Base-by-base conservation (phyloP, 2,888 invertebrate genomes). In the Eueremaeus valkanovi region DNA sequence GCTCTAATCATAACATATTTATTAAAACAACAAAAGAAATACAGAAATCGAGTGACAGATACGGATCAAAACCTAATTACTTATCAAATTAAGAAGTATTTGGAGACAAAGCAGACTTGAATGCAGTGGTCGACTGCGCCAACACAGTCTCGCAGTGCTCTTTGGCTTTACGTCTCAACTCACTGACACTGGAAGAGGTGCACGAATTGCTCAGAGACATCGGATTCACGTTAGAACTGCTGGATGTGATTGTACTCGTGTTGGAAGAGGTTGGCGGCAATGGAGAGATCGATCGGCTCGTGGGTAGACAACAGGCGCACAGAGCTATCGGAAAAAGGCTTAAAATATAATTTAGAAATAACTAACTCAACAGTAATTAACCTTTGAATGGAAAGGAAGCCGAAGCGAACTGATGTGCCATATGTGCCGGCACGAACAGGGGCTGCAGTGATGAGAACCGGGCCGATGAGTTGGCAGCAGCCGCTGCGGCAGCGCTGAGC, bases 61-160 rank as follows among this genome's bases (percentile, higher is more conserved):
- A 61, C 27, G 5, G 31, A 63, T 36, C 36, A n/a, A 66, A 66
- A 61, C 1, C 66, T 61, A 61, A 31, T 18, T 63, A 63, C 33
- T 66, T 3, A 66, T 66, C n/a, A 66, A n/a, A 36, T 66, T 36
- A 66, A 36, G 36, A 66, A 36, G 36, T 33, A 21, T 66, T 66
- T 63, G 63, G 63, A 29, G 66, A 66, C 0, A 36, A n/a, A 31
- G 36, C 21, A 13, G 66, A n/a, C 33, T 36, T 66, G 40, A 36
- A 66, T 75, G 61, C 42, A 77, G 74, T 82, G 51, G 51, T 82
- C 21, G 51, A 66, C 40, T 66, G 66, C 11, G 66, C 91, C 73
- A 91, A 84, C 31, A 93, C 85, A 0, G 95, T 94, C 0, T 95
- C 95, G 0, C 94, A 92, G 84, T 96, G 95, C 82, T 96, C 95